Conservation (phyloP, 2,888 invertebrate genomes). For the Escarpia spicata region DNA sequence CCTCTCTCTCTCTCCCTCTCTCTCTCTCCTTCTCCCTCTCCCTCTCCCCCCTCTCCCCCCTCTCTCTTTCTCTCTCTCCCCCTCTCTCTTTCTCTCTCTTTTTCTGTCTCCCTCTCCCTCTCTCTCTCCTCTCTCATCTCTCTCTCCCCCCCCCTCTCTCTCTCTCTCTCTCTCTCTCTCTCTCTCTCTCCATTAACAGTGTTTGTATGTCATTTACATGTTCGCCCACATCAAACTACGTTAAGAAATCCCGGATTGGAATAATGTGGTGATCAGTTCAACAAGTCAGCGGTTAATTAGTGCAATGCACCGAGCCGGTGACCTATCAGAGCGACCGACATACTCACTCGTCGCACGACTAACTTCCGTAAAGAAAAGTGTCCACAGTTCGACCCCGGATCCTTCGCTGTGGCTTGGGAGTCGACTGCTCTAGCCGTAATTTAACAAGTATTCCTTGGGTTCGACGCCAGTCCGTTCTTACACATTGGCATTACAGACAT, state of each 20-base stretch:
- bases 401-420: neutral
- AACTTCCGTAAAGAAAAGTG: neutral
- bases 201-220: neutral
- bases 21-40: neutral
- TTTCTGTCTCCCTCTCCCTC: neutral
- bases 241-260: neutral
- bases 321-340: neutral
- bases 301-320: neutral
- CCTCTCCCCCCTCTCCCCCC: neutral
- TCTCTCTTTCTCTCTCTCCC: too few relatives aligned
- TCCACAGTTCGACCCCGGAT: neutral
- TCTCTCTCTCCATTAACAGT: conserved; percentile 23
- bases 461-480: neutral
- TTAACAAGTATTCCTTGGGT: neutral
- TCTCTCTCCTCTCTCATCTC: conserved; percentile 13
- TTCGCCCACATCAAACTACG: neutral
- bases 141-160: conserved; percentile 25
- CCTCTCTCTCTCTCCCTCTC: neutral
- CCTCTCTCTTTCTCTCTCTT: too few relatives aligned
- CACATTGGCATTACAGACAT: neutral
- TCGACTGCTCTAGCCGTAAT: neutral
- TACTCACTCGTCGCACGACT: neutral
- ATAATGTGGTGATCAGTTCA: neutral
- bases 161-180: conserved; percentile 29
- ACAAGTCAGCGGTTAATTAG: neutral